These are phyloP conservation scores for Bombus sibiricus DNA, from an alignment of 1,140 invertebrate species.

Conservation along the genomic window DNA sequence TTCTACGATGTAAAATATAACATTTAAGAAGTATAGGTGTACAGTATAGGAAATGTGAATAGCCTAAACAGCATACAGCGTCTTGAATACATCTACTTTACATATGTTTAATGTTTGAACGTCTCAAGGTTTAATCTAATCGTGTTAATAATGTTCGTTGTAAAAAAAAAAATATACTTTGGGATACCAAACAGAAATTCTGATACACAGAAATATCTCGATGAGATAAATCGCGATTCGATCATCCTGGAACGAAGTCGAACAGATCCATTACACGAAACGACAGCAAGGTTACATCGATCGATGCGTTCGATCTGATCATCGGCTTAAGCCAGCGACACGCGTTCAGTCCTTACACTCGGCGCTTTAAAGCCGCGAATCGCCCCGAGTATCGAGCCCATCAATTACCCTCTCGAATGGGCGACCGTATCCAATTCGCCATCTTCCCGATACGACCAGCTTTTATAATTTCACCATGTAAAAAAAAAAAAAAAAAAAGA, in stretches of 20 bases:
- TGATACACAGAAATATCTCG: not conserved
- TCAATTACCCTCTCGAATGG: conserved; percentile 16
- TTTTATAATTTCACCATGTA: conserved; percentile 51
- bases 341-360: conserved; percentile 14
- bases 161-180: no score
- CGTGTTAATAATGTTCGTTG: not conserved
- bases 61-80: not conserved
- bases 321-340: not conserved
- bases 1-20: not conserved
- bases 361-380: not conserved
- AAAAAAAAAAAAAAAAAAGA: not conserved
- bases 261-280: conserved; percentile 31
- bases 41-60: not conserved
- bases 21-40: no score
- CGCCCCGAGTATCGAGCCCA: not conserved
- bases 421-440: conserved; percentile 54
- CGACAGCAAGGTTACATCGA: conserved; percentile 33
- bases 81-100: not conserved
- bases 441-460: conserved; percentile 46
- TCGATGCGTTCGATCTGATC: conserved; percentile 6
- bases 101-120: not conserved
- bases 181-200: not conserved
- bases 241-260: conserved; percentile 22
- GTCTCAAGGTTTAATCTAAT: not conserved
- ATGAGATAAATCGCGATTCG: conserved; percentile 18